Evolutionary conservation across 2,888 invertebrate species (phyloP), one percentile per base, ranked within the genome.

Genomic region (Lomographa bimaculata): DNA sequence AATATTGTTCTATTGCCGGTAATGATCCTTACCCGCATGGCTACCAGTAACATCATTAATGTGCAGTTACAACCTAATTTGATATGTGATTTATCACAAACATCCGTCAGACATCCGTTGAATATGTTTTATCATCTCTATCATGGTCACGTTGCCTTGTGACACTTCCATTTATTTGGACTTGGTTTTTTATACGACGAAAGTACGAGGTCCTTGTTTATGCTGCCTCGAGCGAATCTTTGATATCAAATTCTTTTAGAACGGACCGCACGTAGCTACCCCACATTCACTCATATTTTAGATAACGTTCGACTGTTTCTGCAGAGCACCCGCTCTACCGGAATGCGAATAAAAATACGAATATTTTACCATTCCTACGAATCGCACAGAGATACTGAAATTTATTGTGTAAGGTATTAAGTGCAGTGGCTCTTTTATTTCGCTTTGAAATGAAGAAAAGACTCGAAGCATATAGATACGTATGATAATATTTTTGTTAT

Each of bases 181-280:
- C 18, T 28, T 27, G 23, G 24, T 36, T 45, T 37, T 50, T 42
- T 38, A 25, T n/a, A n/a, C n/a, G 30, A 41, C 47, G 42, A 38
- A 35, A 35, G 44, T 51, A 52, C 46, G 48, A 44, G 48, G 53
- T 57, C 50, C 53, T 43, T 59, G 62, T 71, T 64, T 69, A 61
- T 60, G 54, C 53, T 58, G 62, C 64, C 57, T 61, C 62, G 48
- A 69, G 68, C 65, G 70, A 69, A 79, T 82, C 78, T 80, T 79
- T 84, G 79, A 82, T 83, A 85, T 79, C 75, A 81, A 83, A 84
- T 83, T 83, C 81, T 79, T 84, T 83, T 64, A 79, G 77, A 79
- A 64, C 71, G 71, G 64, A 75, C 79, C 80, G 72, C 83, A 85
- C 80, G 78, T 79, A 79, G 58, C 60, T 54, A 64, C 61, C 66